phyloP scores from a whole-genome alignment of 2,888 invertebrate genomes.

The Acrocera orbiculus region DNA sequence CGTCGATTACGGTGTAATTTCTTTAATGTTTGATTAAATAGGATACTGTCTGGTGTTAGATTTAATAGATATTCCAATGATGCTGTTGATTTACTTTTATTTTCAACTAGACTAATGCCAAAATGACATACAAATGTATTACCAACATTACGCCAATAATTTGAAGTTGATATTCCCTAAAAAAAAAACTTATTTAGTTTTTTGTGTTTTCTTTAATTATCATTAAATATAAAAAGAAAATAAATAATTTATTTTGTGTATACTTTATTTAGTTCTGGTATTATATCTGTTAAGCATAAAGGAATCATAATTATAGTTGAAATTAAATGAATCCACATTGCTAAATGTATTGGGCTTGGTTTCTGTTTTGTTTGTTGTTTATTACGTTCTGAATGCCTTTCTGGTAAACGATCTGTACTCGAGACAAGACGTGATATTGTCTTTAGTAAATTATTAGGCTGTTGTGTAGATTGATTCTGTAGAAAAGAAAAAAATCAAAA shows the following conservation, averaged over 20 bases:
- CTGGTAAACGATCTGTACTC: constrained; percentile 17
- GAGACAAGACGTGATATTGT: constrained; percentile 36
- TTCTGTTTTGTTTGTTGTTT: constrained; percentile 14
- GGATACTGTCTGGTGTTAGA: constrained; percentile 14
- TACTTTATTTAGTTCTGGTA: neutral
- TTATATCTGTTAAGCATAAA: neutral
- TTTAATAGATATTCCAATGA: constrained; percentile 16
- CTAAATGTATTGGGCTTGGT: constrained; percentile 25
- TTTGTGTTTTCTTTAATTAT: too few species aligned
- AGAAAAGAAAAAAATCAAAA: neutral
- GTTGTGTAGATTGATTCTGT: constrained; percentile 10
- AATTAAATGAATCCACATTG: constrained; percentile 33
- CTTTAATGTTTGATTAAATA: constrained; percentile 15
- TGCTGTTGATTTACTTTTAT: constrained; percentile 8
- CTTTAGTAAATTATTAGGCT: constrained; percentile 27
- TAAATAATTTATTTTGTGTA: neutral
- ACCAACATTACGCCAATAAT: constrained; percentile 24
- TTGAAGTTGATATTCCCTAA: constrained; percentile 18
- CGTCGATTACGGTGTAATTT: constrained; percentile 12
- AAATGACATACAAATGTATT: constrained; percentile 28
- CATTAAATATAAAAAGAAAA: too few species aligned
- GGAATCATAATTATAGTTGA: constrained; percentile 33
- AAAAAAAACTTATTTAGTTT: neutral
- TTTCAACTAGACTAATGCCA: constrained; percentile 15
- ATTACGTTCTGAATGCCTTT: constrained; percentile 10